Conservation (phyloP, 2,113 vertebrate species). For the Nothoprocta perdicaria region DNA sequence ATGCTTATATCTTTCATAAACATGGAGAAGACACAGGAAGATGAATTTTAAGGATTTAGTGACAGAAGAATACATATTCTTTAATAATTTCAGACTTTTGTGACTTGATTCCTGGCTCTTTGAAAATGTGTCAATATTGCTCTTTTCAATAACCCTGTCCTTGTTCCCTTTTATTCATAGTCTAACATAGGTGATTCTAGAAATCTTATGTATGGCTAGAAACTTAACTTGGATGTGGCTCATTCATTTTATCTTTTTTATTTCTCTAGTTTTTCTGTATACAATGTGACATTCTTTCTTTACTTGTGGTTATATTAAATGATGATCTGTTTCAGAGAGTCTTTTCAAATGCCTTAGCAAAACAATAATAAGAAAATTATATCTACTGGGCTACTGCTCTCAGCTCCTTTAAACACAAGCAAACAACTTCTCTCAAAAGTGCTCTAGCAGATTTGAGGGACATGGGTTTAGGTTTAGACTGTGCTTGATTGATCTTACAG, state of each 20-base stretch:
- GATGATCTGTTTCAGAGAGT: not conserved
- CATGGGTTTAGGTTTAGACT: rapidly evolving
- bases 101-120: not conserved
- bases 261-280: not conserved
- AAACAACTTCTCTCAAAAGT: not conserved
- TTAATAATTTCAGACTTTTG: not conserved
- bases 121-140: not conserved
- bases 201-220: rapidly evolving
- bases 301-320: not conserved
- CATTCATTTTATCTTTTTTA: not conserved
- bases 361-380: not conserved
- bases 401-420: not conserved
- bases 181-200: not conserved
- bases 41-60: not conserved
- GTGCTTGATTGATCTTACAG: not conserved
- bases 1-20: not conserved
- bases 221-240: not conserved
- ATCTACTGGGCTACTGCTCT: not conserved
- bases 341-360: not conserved
- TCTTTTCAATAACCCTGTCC: not conserved
- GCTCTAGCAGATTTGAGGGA: not conserved
- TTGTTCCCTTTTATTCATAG: not conserved
- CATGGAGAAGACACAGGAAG: not conserved
- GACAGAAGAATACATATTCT: not conserved
- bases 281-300: not conserved